Base-by-base conservation (phyloP, 2,113 vertebrate species). In the Bufo gargarizans region DNA sequence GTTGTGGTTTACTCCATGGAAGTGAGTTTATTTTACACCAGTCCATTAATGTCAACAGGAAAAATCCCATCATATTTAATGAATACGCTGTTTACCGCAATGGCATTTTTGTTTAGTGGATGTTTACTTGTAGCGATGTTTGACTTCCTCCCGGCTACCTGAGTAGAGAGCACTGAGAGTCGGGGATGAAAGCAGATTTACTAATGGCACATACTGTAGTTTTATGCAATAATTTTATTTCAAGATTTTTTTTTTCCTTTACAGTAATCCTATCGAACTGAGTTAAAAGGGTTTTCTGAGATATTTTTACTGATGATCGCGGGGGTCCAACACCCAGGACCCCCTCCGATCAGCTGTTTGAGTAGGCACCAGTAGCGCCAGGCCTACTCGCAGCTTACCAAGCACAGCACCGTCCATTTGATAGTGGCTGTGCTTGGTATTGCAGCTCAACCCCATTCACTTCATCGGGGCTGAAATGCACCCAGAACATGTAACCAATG, bases 11-110 rank as follows among this genome's bases (percentile, higher is more conserved):
- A 59, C 17, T 81, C 78, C 33, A 33, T 61, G 14, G 78, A 76
- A 85, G 22, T 45, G 67, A 59, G 83, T 85, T 85, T 85, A 85
- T 74, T 74, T 74, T 56, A 76, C 22, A 85, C n/a, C 50, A 43
- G 6, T 85, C 53, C 22, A n/a, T 74, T 84, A 84, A 85, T 74
- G n/a, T 85, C 69, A 85, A 85, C 83, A 85, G 67, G 83, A 72
- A 85, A 11, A 84, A n/a, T 69, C 50, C 71, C 13, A 74, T 43
- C 69, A 43, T 43, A 16, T 76, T 22, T 85, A 85, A 74, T 85
- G 33, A 83, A 47, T n/a, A 45, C 9, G 61, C 53, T 67, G 69
- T 85, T 85, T 85, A 85, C 55, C 6, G 53, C 50, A 47, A 12
- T 59, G 83, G 69, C 69, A 19, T 53, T 59, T 85, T 85, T 85